Evolutionary conservation across 1,140 invertebrate species (phyloP).

Genomic region (Drosophila pandora): DNA sequence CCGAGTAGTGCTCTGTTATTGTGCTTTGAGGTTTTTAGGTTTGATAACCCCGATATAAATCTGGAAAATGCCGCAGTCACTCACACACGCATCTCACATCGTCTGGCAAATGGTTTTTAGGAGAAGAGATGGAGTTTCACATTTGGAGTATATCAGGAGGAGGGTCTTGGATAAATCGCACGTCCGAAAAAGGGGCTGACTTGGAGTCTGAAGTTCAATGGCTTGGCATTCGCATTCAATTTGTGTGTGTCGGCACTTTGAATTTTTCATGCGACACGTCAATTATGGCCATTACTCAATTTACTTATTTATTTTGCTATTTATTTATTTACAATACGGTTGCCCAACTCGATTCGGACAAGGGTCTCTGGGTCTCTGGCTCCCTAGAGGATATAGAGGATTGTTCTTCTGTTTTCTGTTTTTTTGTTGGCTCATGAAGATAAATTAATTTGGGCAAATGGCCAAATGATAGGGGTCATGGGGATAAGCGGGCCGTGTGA

Average conservation of each 20-base stretch:
- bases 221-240: slow-evolving; percentile 53
- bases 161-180: slow-evolving; percentile 1
- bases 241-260: slow-evolving; percentile 56
- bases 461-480: slow-evolving; percentile 60
- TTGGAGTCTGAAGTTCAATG: slow-evolving; percentile 27
- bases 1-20: slow-evolving; percentile 27
- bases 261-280: slow-evolving; percentile 64
- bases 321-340: slow-evolving; percentile 62
- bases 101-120: slow-evolving; percentile 9
- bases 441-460: slow-evolving; percentile 70
- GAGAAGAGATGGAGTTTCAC: too few relatives aligned
- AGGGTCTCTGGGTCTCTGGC: slow-evolving; percentile 15
- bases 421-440: slow-evolving; percentile 40
- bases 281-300: slow-evolving; percentile 79
- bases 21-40: slow-evolving; percentile 42
- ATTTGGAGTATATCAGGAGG: slow-evolving; percentile 4
- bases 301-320: slow-evolving; percentile 72
- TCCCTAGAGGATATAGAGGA: slow-evolving; percentile 12
- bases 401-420: background rate
- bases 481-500: slow-evolving; percentile 22
- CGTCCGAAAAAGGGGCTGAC: background rate
- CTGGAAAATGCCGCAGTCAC: slow-evolving; percentile 67
- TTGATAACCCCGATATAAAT: slow-evolving; percentile 73
- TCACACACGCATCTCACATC: slow-evolving; percentile 42
- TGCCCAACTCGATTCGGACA: slow-evolving; percentile 17